Evolutionary conservation across 1,140 invertebrate genomes (phyloP).

Genomic region (Neuroterus valhalla): DNA sequence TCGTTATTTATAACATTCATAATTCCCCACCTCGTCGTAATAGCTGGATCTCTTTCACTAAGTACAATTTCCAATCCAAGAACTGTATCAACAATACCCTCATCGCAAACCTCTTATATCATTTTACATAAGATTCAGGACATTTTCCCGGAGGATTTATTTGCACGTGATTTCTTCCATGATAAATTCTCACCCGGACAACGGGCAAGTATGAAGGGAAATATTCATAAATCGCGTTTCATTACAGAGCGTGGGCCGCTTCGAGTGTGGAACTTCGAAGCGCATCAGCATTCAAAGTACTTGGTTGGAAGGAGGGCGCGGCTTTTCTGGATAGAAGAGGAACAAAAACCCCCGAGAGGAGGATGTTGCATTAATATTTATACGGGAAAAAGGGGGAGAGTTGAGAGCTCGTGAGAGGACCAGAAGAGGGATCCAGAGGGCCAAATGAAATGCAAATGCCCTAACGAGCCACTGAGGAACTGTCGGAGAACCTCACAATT

Average conservation of each 20-base stretch:
- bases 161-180: constrained; percentile 50
- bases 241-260: constrained; percentile 63
- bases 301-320: constrained; percentile 65
- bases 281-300: constrained; percentile 75
- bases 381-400: constrained; percentile 68
- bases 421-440: constrained; percentile 37
- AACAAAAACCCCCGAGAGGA: constrained; percentile 73
- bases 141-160: constrained; percentile 28
- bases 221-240: constrained; percentile 69
- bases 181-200: constrained; percentile 53
- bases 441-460: constrained; percentile 75
- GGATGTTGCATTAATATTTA: constrained; percentile 77
- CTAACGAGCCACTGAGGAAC: constrained; percentile 75
- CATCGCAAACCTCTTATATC: no score
- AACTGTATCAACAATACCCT: no score
- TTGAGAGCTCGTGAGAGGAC: constrained; percentile 39
- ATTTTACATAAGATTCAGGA: not conserved
- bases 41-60: no score
- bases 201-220: constrained; percentile 46
- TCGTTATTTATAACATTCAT: no score
- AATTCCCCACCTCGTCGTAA: no score
- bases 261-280: constrained; percentile 60
- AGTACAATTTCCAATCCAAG: no score
- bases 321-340: constrained; percentile 67
- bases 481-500: constrained; percentile 64